Conservation (phyloP, 2,888 invertebrate genomes). For the Acanthosoma haemorrhoidale region DNA sequence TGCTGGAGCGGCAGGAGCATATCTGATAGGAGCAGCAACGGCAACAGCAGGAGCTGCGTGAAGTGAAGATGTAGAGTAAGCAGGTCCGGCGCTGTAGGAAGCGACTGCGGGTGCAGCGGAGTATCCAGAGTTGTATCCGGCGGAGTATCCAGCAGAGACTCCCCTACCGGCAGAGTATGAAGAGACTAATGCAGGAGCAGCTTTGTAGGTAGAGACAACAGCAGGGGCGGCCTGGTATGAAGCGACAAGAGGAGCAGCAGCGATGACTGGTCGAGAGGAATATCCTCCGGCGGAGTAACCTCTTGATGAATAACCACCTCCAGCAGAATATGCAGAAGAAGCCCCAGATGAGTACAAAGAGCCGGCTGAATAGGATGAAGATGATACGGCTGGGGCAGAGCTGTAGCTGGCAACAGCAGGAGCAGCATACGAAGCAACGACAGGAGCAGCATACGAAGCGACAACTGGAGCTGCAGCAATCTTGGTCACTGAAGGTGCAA, state of each 20-base stretch:
- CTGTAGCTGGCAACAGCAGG: conserved; percentile 41
- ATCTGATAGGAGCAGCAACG: conserved; percentile 37
- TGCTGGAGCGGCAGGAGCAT: conserved; percentile 44
- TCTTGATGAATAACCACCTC: conserved; percentile 18
- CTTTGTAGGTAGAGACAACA: conserved; percentile 40
- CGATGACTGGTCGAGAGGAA: neutral
- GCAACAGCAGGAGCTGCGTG: conserved; percentile 41
- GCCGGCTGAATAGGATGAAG: conserved; percentile 6
- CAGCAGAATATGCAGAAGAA: conserved; percentile 15
- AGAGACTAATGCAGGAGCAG: conserved; percentile 40
- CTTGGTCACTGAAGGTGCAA: neutral
- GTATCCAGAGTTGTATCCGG: conserved; percentile 37
- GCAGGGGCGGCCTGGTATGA: conserved; percentile 24
- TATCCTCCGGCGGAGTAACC: conserved; percentile 32
- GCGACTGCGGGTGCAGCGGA: conserved; percentile 43
- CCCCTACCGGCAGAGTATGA: conserved; percentile 42
- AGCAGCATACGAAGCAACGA: neutral
- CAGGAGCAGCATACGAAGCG: conserved; percentile 39
- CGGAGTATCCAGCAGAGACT: conserved; percentile 42
- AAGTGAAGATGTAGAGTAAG: conserved; percentile 54
- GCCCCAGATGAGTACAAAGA: conserved; percentile 4
- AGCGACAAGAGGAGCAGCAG: conserved; percentile 30
- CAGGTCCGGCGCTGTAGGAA: conserved; percentile 35
- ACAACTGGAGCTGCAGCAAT: conserved; percentile 45
- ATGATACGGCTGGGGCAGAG: conserved; percentile 43